Conservation (phyloP, 2,888 invertebrate genomes). For the Tetropium fuscum region DNA sequence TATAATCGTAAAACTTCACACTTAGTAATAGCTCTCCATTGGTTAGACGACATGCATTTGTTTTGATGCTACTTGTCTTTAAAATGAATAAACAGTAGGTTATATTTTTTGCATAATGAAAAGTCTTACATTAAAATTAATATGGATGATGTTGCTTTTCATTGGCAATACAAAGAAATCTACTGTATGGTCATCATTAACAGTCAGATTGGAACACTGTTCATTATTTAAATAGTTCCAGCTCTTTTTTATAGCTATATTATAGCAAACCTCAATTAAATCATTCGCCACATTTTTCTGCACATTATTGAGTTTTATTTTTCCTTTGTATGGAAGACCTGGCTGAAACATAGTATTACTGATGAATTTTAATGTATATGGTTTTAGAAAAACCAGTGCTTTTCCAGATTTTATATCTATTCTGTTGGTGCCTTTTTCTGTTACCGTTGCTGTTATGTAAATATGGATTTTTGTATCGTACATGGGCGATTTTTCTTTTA, state of each 20-base stretch:
- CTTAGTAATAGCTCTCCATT: too few species aligned
- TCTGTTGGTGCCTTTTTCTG: conserved; percentile 74
- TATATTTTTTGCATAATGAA: too few species aligned
- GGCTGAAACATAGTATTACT: conserved; percentile 75
- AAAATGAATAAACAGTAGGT: too few species aligned
- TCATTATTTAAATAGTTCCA: conserved; percentile 60
- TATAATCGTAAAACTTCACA: too few species aligned
- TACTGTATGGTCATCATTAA: conserved; percentile 50
- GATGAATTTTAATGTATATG: conserved; percentile 71
- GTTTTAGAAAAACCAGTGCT: conserved; percentile 68
- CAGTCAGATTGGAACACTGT: conserved; percentile 57
- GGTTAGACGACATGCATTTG: too few species aligned
- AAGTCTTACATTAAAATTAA: conserved; percentile 60
- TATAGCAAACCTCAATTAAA: conserved; percentile 61
- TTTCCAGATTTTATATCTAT: conserved; percentile 73
- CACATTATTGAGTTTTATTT: conserved; percentile 64
- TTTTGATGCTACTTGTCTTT: too few species aligned
- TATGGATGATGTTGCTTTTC: conserved; percentile 58
- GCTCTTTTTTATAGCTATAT: conserved; percentile 59
- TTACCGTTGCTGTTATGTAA: conserved; percentile 64
- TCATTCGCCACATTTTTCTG: conserved; percentile 47
- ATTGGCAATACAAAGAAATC: conserved; percentile 59
- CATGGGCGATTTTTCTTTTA: conserved; percentile 40
- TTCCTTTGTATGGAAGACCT: conserved; percentile 77
- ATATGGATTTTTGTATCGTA: conserved; percentile 50